phyloP scores from a whole-genome alignment of 2,113 vertebrate species.

The Tursiops truncatus region DNA sequence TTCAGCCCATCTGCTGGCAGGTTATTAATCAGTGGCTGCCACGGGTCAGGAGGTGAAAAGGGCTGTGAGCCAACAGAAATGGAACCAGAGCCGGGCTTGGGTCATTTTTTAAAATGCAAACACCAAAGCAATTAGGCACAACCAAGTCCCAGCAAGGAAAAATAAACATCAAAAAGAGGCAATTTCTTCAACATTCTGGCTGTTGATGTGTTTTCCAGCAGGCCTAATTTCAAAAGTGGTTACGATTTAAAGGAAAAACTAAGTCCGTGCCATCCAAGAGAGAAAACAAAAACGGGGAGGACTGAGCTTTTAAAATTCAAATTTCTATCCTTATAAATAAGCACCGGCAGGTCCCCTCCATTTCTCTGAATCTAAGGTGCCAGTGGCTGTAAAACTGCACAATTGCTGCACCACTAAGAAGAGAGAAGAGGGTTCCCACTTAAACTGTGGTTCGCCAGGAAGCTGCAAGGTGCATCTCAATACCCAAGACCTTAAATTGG shows the following conservation, averaged over 20 bases:
- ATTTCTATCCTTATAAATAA: neutral
- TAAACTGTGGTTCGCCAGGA: rapidly evolving
- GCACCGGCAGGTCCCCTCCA: rapidly evolving
- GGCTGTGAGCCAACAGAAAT: neutral
- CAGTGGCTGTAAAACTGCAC: rapidly evolving
- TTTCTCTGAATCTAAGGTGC: neutral
- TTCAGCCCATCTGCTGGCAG: neutral
- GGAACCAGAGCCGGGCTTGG: neutral
- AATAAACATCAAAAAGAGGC: neutral
- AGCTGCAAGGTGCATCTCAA: neutral
- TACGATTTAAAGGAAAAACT: neutral
- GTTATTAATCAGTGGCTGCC: neutral
- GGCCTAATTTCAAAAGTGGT: neutral
- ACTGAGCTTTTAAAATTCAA: neutral
- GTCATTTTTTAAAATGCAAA: neutral
- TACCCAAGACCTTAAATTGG: neutral
- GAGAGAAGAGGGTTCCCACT: neutral
- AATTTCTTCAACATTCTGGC: neutral
- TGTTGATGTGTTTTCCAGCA: neutral
- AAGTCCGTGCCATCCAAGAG: neutral
- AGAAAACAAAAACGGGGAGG: neutral
- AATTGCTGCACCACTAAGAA: rapidly evolving
- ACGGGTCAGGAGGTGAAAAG: neutral
- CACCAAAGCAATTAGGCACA: neutral
- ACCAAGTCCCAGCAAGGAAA: neutral